A percentile compares a stretch with the other conserved stretches of the same genome.
phyloP scores from a whole-genome alignment of 2,113 vertebrate genomes.

The Emydocephalus ijimae region DNA sequence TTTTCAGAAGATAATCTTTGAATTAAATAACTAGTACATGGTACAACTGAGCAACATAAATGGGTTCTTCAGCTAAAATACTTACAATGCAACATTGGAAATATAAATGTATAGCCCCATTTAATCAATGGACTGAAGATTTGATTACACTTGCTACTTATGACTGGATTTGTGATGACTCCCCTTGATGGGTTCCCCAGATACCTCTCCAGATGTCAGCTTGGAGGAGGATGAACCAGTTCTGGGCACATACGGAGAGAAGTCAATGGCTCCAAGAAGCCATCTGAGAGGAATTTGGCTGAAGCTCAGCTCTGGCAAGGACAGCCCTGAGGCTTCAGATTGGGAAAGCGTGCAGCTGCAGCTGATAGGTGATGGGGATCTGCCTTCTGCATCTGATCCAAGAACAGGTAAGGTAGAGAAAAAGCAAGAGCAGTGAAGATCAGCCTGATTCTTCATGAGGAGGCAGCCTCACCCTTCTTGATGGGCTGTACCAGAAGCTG shows the following conservation, averaged over 20 bases:
- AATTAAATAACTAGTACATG: not conserved
- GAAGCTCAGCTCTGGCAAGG: not conserved
- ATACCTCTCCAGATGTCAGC: not conserved
- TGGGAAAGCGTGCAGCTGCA: not conserved
- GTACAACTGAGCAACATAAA: not conserved
- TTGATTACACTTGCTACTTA: not conserved
- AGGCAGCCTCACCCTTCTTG: not conserved
- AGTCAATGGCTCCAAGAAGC: not conserved
- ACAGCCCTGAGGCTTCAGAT: not conserved
- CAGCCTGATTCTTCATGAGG: not conserved
- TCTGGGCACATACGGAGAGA: not conserved
- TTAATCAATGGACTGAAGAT: not conserved
- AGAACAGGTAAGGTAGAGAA: not conserved
- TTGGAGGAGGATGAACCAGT: not conserved
- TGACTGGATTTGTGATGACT: not conserved
- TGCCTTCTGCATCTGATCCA: not conserved
- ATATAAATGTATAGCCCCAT: not conserved
- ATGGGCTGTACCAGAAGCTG: not conserved
- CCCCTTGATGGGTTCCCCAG: not conserved
- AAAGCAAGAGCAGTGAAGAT: not conserved
- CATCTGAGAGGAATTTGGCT: not conserved
- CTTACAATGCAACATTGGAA: not conserved
- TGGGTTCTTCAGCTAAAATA: not conserved
- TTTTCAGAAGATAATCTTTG: not conserved
- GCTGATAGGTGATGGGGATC: not conserved